A percentile compares a stretch with the other conserved stretches of the same genome.
Evolutionary conservation across 2,797 vertebrate species (phyloP).

Genomic region (Poeciliopsis presidionis): DNA sequence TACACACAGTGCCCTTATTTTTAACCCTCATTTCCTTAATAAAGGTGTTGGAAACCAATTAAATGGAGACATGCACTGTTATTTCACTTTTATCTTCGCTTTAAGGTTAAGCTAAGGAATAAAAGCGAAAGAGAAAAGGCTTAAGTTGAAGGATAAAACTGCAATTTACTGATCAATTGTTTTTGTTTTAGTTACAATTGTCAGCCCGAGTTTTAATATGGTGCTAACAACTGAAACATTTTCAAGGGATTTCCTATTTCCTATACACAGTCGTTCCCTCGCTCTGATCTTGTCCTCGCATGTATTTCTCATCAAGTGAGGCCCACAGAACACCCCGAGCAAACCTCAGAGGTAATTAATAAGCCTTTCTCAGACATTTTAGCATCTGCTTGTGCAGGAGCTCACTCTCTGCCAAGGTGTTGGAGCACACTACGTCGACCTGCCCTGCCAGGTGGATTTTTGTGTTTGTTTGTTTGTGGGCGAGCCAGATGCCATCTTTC

Average conservation of each 20-base stretch:
- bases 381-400: slow-evolving; percentile 63
- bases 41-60: slow-evolving; percentile 6
- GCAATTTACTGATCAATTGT: not conserved
- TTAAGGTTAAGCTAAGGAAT: slow-evolving; percentile 3
- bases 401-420: not conserved
- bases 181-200: slow-evolving; percentile 1
- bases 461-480: not conserved
- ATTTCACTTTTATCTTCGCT: slow-evolving; percentile 7
- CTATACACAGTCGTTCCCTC: slow-evolving; percentile 29
- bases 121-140: not conserved
- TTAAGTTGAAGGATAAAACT: not conserved
- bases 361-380: slow-evolving; percentile 44
- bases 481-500: slow-evolving; percentile 50
- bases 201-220: not conserved
- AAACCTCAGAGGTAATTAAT: slow-evolving; percentile 74
- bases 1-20: slow-evolving; percentile 25
- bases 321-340: slow-evolving; percentile 43
- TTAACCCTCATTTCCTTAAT: slow-evolving; percentile 26
- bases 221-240: slow-evolving; percentile 14
- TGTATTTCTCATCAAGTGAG: slow-evolving; percentile 47
- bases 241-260: slow-evolving; percentile 25
- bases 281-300: slow-evolving; percentile 68
- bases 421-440: slow-evolving; percentile 18
- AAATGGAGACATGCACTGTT: not conserved
- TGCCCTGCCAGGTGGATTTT: slow-evolving; percentile 58